phyloP scores from a whole-genome alignment of 2,888 invertebrate genomes.

The Himalopsyche tibetana region DNA sequence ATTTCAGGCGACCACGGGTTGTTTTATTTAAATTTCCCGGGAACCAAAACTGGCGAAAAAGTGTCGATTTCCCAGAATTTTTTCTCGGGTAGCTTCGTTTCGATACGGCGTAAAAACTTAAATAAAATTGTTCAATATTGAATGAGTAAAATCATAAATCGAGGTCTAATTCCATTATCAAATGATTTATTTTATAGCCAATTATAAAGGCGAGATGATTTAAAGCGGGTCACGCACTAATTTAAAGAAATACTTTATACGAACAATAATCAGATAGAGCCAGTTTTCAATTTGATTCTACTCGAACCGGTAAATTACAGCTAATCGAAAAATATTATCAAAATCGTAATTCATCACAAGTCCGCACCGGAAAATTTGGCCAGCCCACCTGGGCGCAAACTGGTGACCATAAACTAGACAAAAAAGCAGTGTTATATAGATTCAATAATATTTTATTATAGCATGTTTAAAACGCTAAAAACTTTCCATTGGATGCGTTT shows the following conservation, averaged over 20 bases:
- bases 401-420: slow-evolving; percentile 21
- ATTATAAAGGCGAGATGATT: slow-evolving; percentile 31
- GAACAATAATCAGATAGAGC: slow-evolving; percentile 38
- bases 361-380: slow-evolving; percentile 13
- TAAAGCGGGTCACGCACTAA: slow-evolving; percentile 38
- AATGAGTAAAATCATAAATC: slow-evolving; percentile 17
- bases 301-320: slow-evolving; percentile 32
- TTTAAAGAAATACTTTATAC: slow-evolving; percentile 34
- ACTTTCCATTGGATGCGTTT: too few relatives aligned
- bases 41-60: too few relatives aligned
- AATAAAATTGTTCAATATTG: neutral
- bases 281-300: slow-evolving; percentile 24
- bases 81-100: too few relatives aligned
- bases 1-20: too few relatives aligned
- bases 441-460: neutral
- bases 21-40: too few relatives aligned
- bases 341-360: slow-evolving; percentile 29
- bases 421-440: slow-evolving; percentile 19
- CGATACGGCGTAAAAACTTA: too few relatives aligned
- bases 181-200: slow-evolving; percentile 28
- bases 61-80: too few relatives aligned
- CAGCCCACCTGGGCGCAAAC: slow-evolving; percentile 38
- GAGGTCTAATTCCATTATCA: neutral
- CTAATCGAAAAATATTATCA: slow-evolving; percentile 8
- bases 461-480: too few relatives aligned